phyloP scores from a whole-genome alignment of 1,140 invertebrate species.

The Drosophila pandora region DNA sequence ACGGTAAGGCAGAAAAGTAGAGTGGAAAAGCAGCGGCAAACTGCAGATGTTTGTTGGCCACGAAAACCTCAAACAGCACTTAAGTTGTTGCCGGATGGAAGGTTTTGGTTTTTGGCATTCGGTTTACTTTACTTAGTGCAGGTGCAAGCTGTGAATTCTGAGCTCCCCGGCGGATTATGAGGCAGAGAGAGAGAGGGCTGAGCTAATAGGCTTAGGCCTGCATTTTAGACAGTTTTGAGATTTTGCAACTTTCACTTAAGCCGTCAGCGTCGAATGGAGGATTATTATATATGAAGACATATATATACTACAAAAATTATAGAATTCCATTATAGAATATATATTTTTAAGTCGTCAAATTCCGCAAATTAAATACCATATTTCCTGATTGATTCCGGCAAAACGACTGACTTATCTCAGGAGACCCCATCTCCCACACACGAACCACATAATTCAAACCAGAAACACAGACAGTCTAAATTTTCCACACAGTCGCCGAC shows the following conservation, averaged over 20 bases:
- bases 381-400: constrained; percentile 5
- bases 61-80: constrained; percentile 77
- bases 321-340: constrained; percentile 14
- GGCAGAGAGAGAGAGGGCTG: neutral
- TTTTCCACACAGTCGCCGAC: constrained; percentile 25
- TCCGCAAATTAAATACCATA: neutral
- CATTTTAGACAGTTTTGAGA: constrained; percentile 56
- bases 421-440: neutral
- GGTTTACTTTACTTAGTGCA: constrained; percentile 35
- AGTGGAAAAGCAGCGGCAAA: neutral
- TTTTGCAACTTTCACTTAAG: constrained; percentile 17
- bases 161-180: constrained; percentile 21
- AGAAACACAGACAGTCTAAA: neutral
- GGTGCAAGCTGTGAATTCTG: constrained; percentile 25
- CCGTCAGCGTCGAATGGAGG: constrained; percentile 8
- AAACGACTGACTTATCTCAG: neutral
- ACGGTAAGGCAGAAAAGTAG: neutral
- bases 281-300: constrained; percentile 12
- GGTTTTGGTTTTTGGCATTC: constrained; percentile 44
- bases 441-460: constrained; percentile 4
- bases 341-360: neutral
- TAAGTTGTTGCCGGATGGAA: constrained; percentile 73
- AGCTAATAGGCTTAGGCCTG: constrained; percentile 51
- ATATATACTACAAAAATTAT: constrained; percentile 23
- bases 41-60: constrained; percentile 53